phyloP scores from a whole-genome alignment of 2,888 invertebrate genomes.

The Antitype chi region DNA sequence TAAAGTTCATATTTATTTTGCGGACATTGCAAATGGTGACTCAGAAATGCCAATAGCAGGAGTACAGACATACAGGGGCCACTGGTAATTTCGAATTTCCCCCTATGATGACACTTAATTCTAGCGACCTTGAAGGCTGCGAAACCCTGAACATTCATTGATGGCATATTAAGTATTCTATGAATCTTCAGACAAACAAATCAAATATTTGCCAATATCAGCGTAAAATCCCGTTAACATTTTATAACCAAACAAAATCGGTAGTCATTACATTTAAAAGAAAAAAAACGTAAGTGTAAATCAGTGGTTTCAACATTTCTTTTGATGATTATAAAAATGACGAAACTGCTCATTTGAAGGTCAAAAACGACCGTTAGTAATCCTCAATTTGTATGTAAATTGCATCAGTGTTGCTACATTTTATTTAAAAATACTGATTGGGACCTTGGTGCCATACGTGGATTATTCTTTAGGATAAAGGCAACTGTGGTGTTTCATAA shows the following conservation, averaged over 20 bases:
- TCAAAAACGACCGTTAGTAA: slow-evolving; percentile 13
- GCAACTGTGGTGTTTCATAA: too few relatives aligned
- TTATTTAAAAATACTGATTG: slow-evolving; percentile 17
- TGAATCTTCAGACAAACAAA: background rate
- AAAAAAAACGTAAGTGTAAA: background rate
- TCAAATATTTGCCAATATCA: background rate
- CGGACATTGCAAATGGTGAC: background rate
- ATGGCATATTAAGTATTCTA: background rate
- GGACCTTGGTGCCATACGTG: slow-evolving; percentile 52
- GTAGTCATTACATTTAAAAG: slow-evolving; percentile 2
- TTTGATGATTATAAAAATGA: slow-evolving; percentile 10
- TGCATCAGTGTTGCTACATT: slow-evolving; percentile 51
- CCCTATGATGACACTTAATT: background rate
- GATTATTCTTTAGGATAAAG: background rate
- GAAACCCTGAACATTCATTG: background rate
- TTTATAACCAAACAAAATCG: background rate
- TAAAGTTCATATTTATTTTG: background rate
- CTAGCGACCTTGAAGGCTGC: background rate
- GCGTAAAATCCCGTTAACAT: slow-evolving; percentile 13
- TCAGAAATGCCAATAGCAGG: background rate
- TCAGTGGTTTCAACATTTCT: slow-evolving; percentile 36
- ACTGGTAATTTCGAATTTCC: background rate
- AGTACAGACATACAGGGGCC: too few relatives aligned
- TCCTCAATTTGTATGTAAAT: slow-evolving; percentile 33
- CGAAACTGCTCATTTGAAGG: slow-evolving; percentile 43